Evolutionary conservation across 2,888 invertebrate genomes (phyloP).

Genomic region (Octodonta nipae): DNA sequence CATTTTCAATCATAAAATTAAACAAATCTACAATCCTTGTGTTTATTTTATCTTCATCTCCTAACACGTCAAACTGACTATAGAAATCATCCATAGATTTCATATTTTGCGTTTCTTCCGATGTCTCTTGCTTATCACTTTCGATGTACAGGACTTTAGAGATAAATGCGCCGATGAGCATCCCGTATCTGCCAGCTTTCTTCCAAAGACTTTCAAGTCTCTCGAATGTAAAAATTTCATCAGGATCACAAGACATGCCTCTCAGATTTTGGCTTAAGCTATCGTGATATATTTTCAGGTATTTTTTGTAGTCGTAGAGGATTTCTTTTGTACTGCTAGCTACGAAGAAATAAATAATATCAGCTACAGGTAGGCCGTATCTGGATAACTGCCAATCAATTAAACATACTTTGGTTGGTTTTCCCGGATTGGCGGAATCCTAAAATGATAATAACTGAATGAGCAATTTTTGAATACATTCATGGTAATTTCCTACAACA

Average conservation of each 20-base stretch:
- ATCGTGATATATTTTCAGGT: slow-evolving; percentile 19
- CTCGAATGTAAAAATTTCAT: slow-evolving; percentile 14
- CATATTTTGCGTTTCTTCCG: too few species aligned
- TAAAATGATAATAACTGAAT: too few species aligned
- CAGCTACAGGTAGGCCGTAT: slow-evolving; percentile 16
- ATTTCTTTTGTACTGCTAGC: slow-evolving; percentile 14
- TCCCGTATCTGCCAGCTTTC: slow-evolving; percentile 5
- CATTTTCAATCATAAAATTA: too few species aligned
- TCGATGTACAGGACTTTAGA: slow-evolving; percentile 8
- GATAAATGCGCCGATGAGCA: slow-evolving; percentile 7
- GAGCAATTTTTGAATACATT: too few species aligned
- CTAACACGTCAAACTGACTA: too few species aligned
- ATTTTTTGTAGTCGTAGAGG: slow-evolving; percentile 15
- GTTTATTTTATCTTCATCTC: too few species aligned
- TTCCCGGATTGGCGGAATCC: slow-evolving; percentile 7
- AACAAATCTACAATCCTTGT: too few species aligned
- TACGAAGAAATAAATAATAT: slow-evolving; percentile 21
- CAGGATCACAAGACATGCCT: slow-evolving; percentile 18
- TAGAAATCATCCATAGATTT: too few species aligned
- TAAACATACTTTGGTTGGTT: slow-evolving; percentile 17
- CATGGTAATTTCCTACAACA: too few species aligned
- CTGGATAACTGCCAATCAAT: slow-evolving; percentile 22
- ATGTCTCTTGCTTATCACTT: slow-evolving; percentile 9
- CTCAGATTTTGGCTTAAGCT: slow-evolving; percentile 13
- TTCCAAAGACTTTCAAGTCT: slow-evolving; percentile 7